A percentile compares a stretch with the other conserved stretches of the same genome.
Conservation (phyloP, 2,797 vertebrate genomes). For the Megaceryle alcyon region DNA sequence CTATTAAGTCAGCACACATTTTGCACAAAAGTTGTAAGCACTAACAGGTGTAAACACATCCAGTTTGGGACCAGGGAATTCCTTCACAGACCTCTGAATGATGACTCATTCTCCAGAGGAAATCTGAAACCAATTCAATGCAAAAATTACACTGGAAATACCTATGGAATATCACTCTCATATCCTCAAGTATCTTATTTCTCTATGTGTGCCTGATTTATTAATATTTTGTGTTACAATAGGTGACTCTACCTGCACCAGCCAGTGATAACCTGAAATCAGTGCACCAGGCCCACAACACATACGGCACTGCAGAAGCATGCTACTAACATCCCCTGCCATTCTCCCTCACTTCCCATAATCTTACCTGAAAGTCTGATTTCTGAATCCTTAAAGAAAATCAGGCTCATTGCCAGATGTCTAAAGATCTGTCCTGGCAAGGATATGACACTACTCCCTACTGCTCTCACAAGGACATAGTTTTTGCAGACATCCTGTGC, state of each 20-base stretch:
- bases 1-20: not conserved
- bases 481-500: not conserved
- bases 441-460: not conserved
- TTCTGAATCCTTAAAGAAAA: not conserved
- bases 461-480: not conserved
- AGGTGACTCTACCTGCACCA: not conserved
- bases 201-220: not conserved
- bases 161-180: not conserved
- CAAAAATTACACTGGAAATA: slow-evolving; percentile 10
- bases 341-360: not conserved
- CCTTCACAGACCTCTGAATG: slow-evolving; percentile 6
- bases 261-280: not conserved
- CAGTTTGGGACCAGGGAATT: slow-evolving; percentile 14
- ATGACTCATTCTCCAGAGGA: slow-evolving; percentile 29
- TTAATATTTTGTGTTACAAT: not conserved
- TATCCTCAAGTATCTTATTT: slow-evolving; percentile 4
- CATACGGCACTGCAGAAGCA: not conserved
- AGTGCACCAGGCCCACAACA: not conserved
- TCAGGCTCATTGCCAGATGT: not conserved
- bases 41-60: slow-evolving; percentile 12
- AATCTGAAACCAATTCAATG: slow-evolving; percentile 11
- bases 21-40: slow-evolving; percentile 30
- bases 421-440: not conserved
- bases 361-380: not conserved
- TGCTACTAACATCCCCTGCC: not conserved